Base-by-base conservation (phyloP, 2,113 vertebrate genomes). In the Prunella fulvescens region DNA sequence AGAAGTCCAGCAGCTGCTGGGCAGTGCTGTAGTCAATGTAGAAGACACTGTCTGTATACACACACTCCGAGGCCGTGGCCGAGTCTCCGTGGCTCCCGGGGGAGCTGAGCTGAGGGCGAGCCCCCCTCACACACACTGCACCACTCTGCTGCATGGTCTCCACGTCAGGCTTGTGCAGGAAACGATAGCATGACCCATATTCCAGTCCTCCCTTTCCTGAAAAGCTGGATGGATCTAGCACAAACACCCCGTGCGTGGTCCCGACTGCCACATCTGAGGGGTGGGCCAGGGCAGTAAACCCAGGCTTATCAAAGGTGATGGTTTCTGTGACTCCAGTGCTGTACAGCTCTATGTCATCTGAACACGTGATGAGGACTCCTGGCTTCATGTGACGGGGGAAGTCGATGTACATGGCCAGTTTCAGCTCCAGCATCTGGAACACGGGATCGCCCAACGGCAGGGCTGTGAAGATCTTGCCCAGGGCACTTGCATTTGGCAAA, bases 381-480 rank as follows among this genome's bases (percentile, higher is more conserved):
- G 99, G 99, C 12, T 96, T 98, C 99, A 99, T 99, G 56, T 95
- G 97, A 1, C 70, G 71, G 2, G 99, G 99, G 54, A 99, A 99
- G 70, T 99, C 99, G 26, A 99, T 96, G 77, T 99, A 99, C 97
- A 99, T 98, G 89, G 99, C 98, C 60, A 99, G 96, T 86, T 99
- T 99, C 86, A 99, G 97, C 81, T 99, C 99, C 93, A 99, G 69
- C 99, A 99, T 99, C 97, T 99, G 99, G 93, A 97, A 99, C 62
- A 98, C 19, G 5, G 99, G 99, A 3, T 98, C 91, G 3, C 99
- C 99, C 18, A 99, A 56, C 1, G 99, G 99, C 83, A 99, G 40
- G 14, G 99, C 98, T 3, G 97, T 98, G 95, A 99, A 99, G 92
- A 99, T 98, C 97, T 99, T 99, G 11, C 99, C 99, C 93, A 99